phyloP scores from a whole-genome alignment of 2,888 invertebrate species.

The Adela reaumurella region DNA sequence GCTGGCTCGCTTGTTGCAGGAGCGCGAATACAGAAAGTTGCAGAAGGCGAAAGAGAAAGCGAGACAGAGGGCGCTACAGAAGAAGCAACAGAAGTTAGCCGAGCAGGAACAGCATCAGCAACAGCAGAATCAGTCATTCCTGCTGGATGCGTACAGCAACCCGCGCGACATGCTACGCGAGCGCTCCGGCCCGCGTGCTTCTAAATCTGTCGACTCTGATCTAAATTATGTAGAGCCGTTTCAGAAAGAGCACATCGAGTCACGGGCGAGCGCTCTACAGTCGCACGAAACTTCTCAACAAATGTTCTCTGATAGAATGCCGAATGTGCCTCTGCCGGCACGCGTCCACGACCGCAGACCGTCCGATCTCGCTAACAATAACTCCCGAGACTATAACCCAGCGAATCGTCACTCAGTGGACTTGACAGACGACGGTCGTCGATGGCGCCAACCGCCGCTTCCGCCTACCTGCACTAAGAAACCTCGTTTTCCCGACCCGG shows the following conservation, averaged over 20 bases:
- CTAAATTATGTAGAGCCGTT: slow-evolving; percentile 48
- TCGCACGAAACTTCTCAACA: slow-evolving; percentile 40
- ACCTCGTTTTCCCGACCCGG: slow-evolving; percentile 46
- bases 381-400: neutral
- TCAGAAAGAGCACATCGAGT: slow-evolving; percentile 47
- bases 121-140: slow-evolving; percentile 17
- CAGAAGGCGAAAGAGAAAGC: slow-evolving; percentile 48
- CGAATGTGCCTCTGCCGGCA: slow-evolving; percentile 24
- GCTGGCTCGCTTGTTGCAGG: slow-evolving; percentile 39
- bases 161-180: slow-evolving; percentile 41
- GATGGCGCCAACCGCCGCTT: slow-evolving; percentile 33
- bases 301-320: slow-evolving; percentile 26
- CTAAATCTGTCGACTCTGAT: slow-evolving; percentile 48
- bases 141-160: slow-evolving; percentile 48
- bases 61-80: slow-evolving; percentile 40
- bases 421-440: slow-evolving; percentile 3
- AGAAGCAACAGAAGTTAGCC: slow-evolving; percentile 38
- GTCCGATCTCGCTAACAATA: neutral
- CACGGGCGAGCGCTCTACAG: slow-evolving; percentile 43
- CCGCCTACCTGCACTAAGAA: slow-evolving; percentile 38
- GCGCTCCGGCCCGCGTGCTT: slow-evolving; percentile 29
- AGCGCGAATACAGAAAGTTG: slow-evolving; percentile 45
- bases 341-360: neutral
- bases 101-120: slow-evolving; percentile 19
- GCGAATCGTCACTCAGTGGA: slow-evolving; percentile 1